These are phyloP conservation scores for Rhinopomastus cyanomelas DNA, from an alignment of 2,113 vertebrate genomes.

Conservation along the genomic window DNA sequence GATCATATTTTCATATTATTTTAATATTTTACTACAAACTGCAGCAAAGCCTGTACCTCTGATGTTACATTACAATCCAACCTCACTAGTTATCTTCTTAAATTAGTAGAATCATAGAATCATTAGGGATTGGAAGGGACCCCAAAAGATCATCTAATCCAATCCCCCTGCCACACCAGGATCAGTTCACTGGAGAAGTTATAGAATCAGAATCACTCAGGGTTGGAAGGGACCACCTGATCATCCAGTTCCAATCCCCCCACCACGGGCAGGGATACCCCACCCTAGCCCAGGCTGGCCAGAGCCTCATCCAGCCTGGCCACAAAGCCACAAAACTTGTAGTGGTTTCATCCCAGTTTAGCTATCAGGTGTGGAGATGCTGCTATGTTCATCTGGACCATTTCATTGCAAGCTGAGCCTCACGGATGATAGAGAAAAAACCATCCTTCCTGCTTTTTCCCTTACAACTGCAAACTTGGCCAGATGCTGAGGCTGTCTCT, in stretches of 20 bases:
- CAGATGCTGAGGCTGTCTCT: not conserved
- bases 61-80: not conserved
- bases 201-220: too few species aligned
- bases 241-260: too few species aligned
- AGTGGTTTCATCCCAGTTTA: not conserved
- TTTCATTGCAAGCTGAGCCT: not conserved
- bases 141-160: too few species aligned
- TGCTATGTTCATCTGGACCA: not conserved
- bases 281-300: too few species aligned
- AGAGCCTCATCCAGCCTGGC: too few species aligned
- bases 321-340: not conserved
- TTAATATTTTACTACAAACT: not conserved
- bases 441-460: constrained; percentile 9
- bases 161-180: too few species aligned
- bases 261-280: too few species aligned
- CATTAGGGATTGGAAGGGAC: too few species aligned
- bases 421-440: not conserved
- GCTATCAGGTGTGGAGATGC: not conserved
- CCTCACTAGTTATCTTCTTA: not conserved
- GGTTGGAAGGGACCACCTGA: too few species aligned
- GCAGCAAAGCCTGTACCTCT: not conserved
- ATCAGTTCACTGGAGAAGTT: too few species aligned
- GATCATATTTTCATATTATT: not conserved
- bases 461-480: not conserved
- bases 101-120: not conserved